Evolutionary conservation across 2,113 vertebrate genomes (phyloP).

Genomic region (Bos javanicus): DNA sequence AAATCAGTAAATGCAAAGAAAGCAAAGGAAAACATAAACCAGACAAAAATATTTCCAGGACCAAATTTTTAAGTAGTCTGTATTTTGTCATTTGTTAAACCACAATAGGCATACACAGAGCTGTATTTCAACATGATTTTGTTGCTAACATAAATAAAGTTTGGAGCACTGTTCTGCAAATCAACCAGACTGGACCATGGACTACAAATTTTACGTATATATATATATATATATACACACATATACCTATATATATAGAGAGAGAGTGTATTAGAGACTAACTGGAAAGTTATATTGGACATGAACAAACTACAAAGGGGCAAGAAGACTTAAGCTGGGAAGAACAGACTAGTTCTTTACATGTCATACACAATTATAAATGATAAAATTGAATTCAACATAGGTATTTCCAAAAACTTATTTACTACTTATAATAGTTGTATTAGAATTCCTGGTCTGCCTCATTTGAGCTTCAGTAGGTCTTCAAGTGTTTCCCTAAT

Average conservation of each 20-base stretch:
- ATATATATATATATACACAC: conserved; percentile 41
- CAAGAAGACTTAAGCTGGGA: conserved; percentile 26
- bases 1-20: conserved; percentile 75
- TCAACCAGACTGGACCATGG: conserved; percentile 69
- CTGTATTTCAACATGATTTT: conserved; percentile 75
- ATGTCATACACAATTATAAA: not conserved
- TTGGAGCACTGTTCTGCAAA: conserved; percentile 71
- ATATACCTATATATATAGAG: conserved; percentile 71
- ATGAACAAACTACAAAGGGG: conserved; percentile 59
- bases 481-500: not conserved
- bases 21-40: conserved; percentile 80
- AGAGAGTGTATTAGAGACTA: conserved; percentile 54
- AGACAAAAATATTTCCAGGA: conserved; percentile 81
- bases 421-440: conserved; percentile 9
- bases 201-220: conserved; percentile 71
- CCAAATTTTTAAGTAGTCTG: conserved; percentile 82
- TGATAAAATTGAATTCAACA: conserved; percentile 40
- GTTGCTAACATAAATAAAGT: conserved; percentile 82
- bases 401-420: conserved; percentile 43
- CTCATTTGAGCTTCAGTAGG: not conserved
- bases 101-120: conserved; percentile 77
- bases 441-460: conserved; percentile 18
- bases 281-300: conserved; percentile 73
- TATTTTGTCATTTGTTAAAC: conserved; percentile 84
- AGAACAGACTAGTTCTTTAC: conserved; percentile 36